Conservation (phyloP, 1,140 invertebrate genomes). For the Aphaenogaster ashmeadi region DNA sequence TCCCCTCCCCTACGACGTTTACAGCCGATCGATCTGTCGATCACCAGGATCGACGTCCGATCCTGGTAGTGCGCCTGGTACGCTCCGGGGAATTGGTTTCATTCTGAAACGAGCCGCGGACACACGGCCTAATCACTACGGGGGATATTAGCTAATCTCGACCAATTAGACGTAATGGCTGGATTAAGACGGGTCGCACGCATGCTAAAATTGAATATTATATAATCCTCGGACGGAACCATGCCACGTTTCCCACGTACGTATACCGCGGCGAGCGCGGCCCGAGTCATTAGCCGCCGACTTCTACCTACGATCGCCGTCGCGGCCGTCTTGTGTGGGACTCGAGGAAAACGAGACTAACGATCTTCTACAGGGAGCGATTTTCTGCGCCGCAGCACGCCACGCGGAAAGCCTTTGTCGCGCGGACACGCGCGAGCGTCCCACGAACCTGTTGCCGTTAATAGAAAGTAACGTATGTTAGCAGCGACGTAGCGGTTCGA, state of each 20-base stretch:
- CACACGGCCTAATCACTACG: conserved; percentile 77
- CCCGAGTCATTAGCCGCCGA: conserved; percentile 49
- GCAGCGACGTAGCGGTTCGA: not conserved
- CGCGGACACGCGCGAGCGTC: conserved; percentile 44
- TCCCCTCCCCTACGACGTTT: not conserved
- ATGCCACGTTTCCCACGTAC: conserved; percentile 74
- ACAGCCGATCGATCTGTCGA: conserved; percentile 68
- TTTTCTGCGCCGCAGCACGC: conserved; percentile 49
- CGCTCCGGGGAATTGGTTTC: conserved; percentile 76
- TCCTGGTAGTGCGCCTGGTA: conserved; percentile 28
- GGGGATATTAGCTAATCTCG: conserved; percentile 81
- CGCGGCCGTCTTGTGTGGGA: conserved; percentile 45
- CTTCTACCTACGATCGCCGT: conserved; percentile 61
- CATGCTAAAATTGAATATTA: conserved; percentile 81
- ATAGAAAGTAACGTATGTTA: conserved; percentile 39
- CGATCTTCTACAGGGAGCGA: conserved; percentile 51
- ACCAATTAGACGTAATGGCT: conserved; percentile 81
- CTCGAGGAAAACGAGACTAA: conserved; percentile 64
- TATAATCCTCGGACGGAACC: conserved; percentile 70
- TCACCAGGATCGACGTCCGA: conserved; percentile 39
- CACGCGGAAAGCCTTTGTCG: conserved; percentile 60
- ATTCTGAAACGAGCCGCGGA: conserved; percentile 77
- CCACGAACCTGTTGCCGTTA: conserved; percentile 31
- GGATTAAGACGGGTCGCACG: conserved; percentile 80
- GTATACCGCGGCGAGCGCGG: conserved; percentile 51